Conservation (phyloP, 2,888 invertebrate genomes). For the Cordylochernes scorpioides region DNA sequence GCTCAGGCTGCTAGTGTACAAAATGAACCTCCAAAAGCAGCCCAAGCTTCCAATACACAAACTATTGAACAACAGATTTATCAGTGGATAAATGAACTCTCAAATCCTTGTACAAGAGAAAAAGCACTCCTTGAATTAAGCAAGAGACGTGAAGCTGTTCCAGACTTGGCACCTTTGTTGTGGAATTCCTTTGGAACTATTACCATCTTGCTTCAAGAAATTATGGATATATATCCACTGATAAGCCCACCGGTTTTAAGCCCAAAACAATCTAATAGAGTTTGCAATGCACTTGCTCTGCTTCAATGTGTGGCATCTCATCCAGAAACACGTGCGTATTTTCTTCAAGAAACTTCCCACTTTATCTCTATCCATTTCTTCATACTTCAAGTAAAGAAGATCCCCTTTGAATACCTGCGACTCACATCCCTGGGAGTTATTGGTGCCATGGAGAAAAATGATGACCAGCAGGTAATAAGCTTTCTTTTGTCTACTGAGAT, state of each 20-base stretch:
- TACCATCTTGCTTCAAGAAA: constrained; percentile 75
- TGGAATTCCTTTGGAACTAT: constrained; percentile 95
- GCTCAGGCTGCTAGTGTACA: too few species aligned
- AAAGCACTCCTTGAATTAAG: constrained; percentile 82
- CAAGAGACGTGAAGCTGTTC: constrained; percentile 61
- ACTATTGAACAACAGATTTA: too few species aligned
- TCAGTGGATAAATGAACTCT: constrained; percentile 69
- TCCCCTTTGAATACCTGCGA: constrained; percentile 89
- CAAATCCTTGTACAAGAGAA: constrained; percentile 78
- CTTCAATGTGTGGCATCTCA: constrained; percentile 99
- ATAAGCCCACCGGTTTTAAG: constrained; percentile 92
- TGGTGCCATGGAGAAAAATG: constrained; percentile 95
- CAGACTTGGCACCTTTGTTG: constrained; percentile 87
- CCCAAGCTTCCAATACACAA: too few species aligned
- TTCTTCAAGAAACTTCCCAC: constrained; percentile 64
- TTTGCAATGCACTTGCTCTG: constrained; percentile 90
- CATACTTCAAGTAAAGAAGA: constrained; percentile 96
- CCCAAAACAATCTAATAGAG: constrained; percentile 87
- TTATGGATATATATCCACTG: constrained; percentile 90
- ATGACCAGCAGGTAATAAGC: constrained; percentile 95
- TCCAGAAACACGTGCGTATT: constrained; percentile 63
- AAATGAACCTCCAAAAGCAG: too few species aligned
- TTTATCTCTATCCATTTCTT: constrained; percentile 91
- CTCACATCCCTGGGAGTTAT: constrained; percentile 97
- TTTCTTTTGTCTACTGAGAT: constrained; percentile 95